Conservation (phyloP, 53 echinoderm and acorn worm species). For the Hippasteria phrygiana region DNA sequence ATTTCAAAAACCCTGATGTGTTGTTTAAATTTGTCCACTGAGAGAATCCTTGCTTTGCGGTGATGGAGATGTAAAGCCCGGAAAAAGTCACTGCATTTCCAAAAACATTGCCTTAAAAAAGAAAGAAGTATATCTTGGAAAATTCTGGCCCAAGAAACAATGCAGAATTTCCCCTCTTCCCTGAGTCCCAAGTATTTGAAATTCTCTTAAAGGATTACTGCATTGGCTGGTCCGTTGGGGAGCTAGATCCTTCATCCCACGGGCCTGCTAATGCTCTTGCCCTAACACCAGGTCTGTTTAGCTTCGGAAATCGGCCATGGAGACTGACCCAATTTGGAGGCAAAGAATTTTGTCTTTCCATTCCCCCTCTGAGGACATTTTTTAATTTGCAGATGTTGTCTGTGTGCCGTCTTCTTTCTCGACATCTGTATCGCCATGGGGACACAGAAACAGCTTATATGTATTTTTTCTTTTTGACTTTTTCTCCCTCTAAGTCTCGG, state of each 20-base stretch:
- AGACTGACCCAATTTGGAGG: slow-evolving; percentile 16
- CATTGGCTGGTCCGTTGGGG: slow-evolving; percentile 2
- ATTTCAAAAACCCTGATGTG: too few relatives aligned
- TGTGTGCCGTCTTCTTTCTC: neutral
- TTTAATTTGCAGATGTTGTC: slow-evolving; percentile 51
- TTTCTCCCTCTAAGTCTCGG: neutral
- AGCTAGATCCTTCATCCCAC: neutral
- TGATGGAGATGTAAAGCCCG: too few relatives aligned
- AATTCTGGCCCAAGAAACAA: slow-evolving; percentile 13
- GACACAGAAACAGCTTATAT: neutral
- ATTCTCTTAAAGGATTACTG: slow-evolving; percentile 64
- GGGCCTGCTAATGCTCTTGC: slow-evolving; percentile 36
- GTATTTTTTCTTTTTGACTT: neutral
- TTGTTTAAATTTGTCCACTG: too few relatives aligned
- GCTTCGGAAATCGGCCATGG: slow-evolving; percentile 46
- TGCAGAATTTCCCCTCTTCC: neutral
- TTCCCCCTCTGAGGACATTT: slow-evolving; percentile 2
- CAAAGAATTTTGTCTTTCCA: neutral
- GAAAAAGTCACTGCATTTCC: too few relatives aligned
- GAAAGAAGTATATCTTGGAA: neutral
- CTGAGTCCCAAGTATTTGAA: slow-evolving; percentile 3
- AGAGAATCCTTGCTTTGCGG: too few relatives aligned
- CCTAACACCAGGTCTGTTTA: slow-evolving; percentile 31
- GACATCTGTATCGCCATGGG: slow-evolving; percentile 41
- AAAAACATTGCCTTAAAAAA: too few relatives aligned